phyloP scores from a whole-genome alignment of 2,113 vertebrate species.

The Syngnathus typhle region DNA sequence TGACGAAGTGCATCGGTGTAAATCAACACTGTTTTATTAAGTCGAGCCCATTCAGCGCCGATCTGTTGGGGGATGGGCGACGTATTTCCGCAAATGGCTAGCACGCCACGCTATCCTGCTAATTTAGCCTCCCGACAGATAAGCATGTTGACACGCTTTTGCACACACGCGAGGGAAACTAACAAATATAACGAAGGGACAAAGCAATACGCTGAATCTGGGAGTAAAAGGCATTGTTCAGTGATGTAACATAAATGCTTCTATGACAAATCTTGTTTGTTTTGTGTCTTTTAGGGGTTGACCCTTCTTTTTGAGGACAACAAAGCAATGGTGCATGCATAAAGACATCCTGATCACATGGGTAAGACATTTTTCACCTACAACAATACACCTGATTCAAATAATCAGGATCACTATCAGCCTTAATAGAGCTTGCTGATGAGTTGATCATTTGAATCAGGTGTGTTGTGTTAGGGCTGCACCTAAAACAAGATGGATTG shows the following conservation, averaged over 20 bases:
- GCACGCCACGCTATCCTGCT: slow-evolving; percentile 14
- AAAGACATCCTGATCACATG: slow-evolving; percentile 66
- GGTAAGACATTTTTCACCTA: slow-evolving; percentile 54
- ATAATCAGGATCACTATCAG: too few relatives aligned
- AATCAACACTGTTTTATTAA: slow-evolving; percentile 13
- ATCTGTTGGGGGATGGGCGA: slow-evolving; percentile 29
- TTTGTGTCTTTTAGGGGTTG: slow-evolving; percentile 23
- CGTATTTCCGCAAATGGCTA: slow-evolving; percentile 21
- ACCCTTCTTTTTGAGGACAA: slow-evolving; percentile 30
- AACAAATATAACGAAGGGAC: not conserved
- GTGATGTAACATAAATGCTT: not conserved
- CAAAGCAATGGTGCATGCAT: slow-evolving; percentile 45
- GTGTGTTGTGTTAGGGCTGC: too few relatives aligned
- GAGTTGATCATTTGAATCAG: too few relatives aligned
- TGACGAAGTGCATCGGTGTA: not conserved
- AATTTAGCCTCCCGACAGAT: slow-evolving; percentile 24
- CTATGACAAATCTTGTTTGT: not conserved
- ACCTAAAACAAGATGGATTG: too few relatives aligned
- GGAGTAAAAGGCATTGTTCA: not conserved
- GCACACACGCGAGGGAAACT: not conserved
- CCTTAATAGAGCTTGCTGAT: too few relatives aligned
- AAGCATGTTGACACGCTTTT: slow-evolving; percentile 20
- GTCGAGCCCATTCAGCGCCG: slow-evolving; percentile 15
- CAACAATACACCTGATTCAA: too few relatives aligned
- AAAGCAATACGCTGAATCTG: not conserved